phyloP scores from a whole-genome alignment of 2,113 vertebrate species.

The Anolis sagrei region DNA sequence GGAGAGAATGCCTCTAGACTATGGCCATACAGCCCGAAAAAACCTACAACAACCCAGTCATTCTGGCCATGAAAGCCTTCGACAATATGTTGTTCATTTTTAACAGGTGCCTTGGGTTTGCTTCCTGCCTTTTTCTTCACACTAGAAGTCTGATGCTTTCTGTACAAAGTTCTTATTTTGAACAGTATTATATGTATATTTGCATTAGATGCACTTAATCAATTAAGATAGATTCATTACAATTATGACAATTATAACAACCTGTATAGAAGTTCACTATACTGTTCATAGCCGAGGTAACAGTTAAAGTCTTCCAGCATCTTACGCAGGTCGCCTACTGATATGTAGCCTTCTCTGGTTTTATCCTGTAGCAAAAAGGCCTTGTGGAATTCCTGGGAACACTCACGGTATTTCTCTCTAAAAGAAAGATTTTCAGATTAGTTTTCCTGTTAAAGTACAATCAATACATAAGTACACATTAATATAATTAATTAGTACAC shows the following conservation, averaged over 20 bases:
- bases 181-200: too few species aligned
- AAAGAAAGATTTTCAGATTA: conserved; percentile 60
- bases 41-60: too few species aligned
- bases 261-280: conserved; percentile 63
- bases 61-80: too few species aligned
- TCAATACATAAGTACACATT: too few species aligned
- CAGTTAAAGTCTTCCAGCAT: conserved; percentile 54
- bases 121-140: not conserved
- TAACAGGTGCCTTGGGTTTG: conserved; percentile 32
- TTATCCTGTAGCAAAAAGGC: conserved; percentile 50
- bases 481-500: not conserved
- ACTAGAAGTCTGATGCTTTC: not conserved
- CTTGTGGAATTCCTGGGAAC: conserved; percentile 64
- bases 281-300: conserved; percentile 52
- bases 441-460: conserved; percentile 33
- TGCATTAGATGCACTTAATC: not conserved
- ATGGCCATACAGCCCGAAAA: too few species aligned
- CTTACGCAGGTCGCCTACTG: conserved; percentile 52
- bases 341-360: conserved; percentile 42
- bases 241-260: conserved; percentile 6
- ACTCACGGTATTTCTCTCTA: conserved; percentile 70
- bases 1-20: too few species aligned
- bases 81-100: not conserved
- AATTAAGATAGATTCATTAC: not conserved
- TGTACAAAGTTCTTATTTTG: conserved; percentile 27